Evolutionary conservation across 1,140 invertebrate genomes (phyloP).

Genomic region (Colletes gigas): DNA sequence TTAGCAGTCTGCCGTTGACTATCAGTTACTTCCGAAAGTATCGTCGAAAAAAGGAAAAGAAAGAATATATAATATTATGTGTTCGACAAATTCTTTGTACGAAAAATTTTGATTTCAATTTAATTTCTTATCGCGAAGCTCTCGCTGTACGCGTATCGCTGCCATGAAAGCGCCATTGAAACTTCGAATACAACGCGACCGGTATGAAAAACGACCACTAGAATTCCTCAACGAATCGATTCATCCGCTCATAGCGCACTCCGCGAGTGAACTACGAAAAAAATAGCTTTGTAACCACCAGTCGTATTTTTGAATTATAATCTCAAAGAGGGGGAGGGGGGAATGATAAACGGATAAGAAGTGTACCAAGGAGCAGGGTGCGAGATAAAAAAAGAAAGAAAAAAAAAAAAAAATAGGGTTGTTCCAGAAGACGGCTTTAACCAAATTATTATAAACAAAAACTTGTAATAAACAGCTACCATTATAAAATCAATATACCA

Average conservation of each 20-base stretch:
- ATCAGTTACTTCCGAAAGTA: background rate
- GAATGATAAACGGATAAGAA: constrained; percentile 50
- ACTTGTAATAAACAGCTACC: constrained; percentile 59
- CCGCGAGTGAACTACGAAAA: constrained; percentile 54
- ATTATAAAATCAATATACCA: constrained; percentile 55
- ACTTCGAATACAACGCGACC: constrained; percentile 1
- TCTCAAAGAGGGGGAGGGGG: constrained; percentile 71
- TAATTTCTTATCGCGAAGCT: constrained; percentile 19
- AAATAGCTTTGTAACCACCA: constrained; percentile 80
- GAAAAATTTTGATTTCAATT: constrained; percentile 17
- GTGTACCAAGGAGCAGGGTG: constrained; percentile 18
- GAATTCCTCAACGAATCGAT: constrained; percentile 37
- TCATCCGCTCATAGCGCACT: constrained; percentile 12
- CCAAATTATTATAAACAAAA: constrained; percentile 41
- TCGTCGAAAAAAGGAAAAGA: background rate
- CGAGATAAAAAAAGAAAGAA: constrained; percentile 46
- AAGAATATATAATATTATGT: background rate
- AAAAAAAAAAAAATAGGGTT: constrained; percentile 46
- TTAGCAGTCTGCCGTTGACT: constrained; percentile 17
- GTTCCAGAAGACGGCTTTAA: constrained; percentile 33
- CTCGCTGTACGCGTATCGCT: background rate
- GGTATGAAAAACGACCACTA: constrained; percentile 38
- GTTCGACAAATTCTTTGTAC: background rate
- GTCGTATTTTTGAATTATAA: constrained; percentile 80
- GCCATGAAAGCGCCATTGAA: constrained; percentile 31